These are phyloP conservation scores for Aplodontia rufa DNA, from an alignment of 2,113 vertebrate genomes.

Conservation along the genomic window DNA sequence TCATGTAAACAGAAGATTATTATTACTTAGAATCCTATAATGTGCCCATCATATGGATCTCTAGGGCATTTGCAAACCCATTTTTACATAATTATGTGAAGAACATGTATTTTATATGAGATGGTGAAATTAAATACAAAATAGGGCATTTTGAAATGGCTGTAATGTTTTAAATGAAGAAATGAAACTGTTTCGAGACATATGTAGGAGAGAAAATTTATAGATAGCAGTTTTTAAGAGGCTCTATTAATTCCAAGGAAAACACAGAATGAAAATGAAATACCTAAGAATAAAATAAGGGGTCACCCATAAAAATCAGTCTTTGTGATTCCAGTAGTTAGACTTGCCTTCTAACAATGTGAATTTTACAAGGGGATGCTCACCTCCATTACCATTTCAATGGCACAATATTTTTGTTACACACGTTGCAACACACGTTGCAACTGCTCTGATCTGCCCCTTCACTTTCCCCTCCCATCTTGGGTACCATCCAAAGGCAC, in stretches of 20 bases:
- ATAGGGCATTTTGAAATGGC: conserved; percentile 76
- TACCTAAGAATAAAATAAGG: conserved; percentile 69
- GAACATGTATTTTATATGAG: conserved; percentile 80
- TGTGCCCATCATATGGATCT: conserved; percentile 77
- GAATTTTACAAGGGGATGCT: conserved; percentile 44
- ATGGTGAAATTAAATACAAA: conserved; percentile 81
- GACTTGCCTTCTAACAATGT: conserved; percentile 51
- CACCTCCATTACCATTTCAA: conserved; percentile 60
- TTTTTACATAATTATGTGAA: conserved; percentile 80
- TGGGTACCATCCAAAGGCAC: neutral
- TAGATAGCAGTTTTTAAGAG: conserved; percentile 71
- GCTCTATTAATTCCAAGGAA: conserved; percentile 75
- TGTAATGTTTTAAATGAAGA: conserved; percentile 80
- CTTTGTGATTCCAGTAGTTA: conserved; percentile 54
- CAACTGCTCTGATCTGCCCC: neutral
- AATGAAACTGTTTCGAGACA: conserved; percentile 79
- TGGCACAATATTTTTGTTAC: conserved; percentile 58
- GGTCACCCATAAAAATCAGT: conserved; percentile 73
- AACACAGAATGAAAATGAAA: conserved; percentile 75
- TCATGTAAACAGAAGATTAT: conserved; percentile 79
- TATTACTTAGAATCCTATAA: conserved; percentile 79
- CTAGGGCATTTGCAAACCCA: conserved; percentile 74
- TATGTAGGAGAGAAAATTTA: conserved; percentile 75
- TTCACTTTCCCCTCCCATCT: neutral
- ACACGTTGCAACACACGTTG: too few species aligned